phyloP scores from a whole-genome alignment of 2,113 vertebrate genomes.

The Megalops atlanticus region DNA sequence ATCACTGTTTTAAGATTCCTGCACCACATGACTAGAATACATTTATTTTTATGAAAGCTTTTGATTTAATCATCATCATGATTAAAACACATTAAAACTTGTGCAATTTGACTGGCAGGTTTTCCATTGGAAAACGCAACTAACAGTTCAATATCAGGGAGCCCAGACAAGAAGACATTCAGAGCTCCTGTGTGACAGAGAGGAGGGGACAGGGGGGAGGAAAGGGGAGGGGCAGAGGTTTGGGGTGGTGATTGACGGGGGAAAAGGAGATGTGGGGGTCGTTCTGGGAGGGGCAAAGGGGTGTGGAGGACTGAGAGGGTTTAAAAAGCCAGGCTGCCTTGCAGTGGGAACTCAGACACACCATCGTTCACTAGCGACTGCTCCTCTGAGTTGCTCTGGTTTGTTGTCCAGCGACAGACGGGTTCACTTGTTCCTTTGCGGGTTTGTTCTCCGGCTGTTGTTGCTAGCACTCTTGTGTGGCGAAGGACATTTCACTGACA shows the following conservation, averaged over 20 bases:
- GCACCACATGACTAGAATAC: slow-evolving; percentile 25
- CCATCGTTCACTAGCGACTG: background rate
- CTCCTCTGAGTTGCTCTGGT: background rate
- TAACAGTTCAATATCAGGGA: too few species aligned
- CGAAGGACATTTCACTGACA: background rate
- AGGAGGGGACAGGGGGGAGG: slow-evolving; percentile 31
- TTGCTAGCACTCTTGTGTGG: too few species aligned
- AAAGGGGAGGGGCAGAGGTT: slow-evolving; percentile 3
- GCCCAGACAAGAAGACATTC: too few species aligned
- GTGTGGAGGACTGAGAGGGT: slow-evolving; percentile 38
- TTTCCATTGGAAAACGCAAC: too few species aligned
- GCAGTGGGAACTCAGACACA: slow-evolving; percentile 45
- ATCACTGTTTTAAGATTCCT: background rate
- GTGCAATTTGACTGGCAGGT: too few species aligned
- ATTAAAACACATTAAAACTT: too few species aligned
- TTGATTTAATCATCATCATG: too few species aligned
- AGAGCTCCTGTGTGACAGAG: background rate
- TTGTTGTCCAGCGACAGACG: background rate
- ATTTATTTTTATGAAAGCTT: too few species aligned
- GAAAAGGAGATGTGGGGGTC: slow-evolving; percentile 24
- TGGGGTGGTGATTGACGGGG: slow-evolving; percentile 9
- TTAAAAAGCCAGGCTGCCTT: slow-evolving; percentile 58
- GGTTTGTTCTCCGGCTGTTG: background rate
- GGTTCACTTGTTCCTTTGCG: background rate
- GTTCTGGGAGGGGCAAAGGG: background rate